Evolutionary conservation across 2,797 vertebrate genomes (phyloP), one percentile per base, ranked within the genome.

Genomic region (Sparidentex hasta): DNA sequence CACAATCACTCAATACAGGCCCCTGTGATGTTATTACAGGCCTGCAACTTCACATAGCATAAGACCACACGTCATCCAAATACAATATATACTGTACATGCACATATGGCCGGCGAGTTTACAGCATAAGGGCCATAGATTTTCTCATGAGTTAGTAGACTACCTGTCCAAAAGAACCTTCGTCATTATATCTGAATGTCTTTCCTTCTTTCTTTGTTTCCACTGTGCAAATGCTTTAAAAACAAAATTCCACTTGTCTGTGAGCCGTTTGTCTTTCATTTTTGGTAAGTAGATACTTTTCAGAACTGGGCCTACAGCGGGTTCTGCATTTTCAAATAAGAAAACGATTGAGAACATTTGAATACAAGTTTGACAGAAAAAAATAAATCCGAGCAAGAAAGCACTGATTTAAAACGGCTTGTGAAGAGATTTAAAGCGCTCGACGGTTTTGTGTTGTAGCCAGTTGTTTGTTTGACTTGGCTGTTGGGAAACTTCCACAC

Each of bases 381-480:
- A 58, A 62, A 51, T 2, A 56, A 43, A 52, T 50, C 4, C 2
- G 0, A 9, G 33, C 33, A 33, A 41, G 21, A n/a, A 61, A 55
- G 29, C 16, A 11, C 14, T 33, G 64, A 62, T 46, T 2, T 50
- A 65, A 50, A 65, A 50, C 27, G 2, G 23, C 57, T 11, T 21
- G 9, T 63, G 23, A 47, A 27, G 14, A 41, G 0, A 61, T 66
- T 65, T 38, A 18, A 65, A 69, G 75, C 33, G 4, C 27, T 27
- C 4, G 27, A 27, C 27, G 4, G 27, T 27, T 27, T 27, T 27
- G 27, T 27, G 25, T 27, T 27, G 25, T 27, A 27, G 41, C 13
- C 0, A 46, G 66, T 18, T 55, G 48, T 75, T 77, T 78, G 61
- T 83, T 88, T 70, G n/a, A 58, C 63, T 47, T 68, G 20, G 54